These are phyloP conservation scores for Tyrannus savana DNA, from an alignment of 2,113 vertebrate genomes.

Conservation along the genomic window DNA sequence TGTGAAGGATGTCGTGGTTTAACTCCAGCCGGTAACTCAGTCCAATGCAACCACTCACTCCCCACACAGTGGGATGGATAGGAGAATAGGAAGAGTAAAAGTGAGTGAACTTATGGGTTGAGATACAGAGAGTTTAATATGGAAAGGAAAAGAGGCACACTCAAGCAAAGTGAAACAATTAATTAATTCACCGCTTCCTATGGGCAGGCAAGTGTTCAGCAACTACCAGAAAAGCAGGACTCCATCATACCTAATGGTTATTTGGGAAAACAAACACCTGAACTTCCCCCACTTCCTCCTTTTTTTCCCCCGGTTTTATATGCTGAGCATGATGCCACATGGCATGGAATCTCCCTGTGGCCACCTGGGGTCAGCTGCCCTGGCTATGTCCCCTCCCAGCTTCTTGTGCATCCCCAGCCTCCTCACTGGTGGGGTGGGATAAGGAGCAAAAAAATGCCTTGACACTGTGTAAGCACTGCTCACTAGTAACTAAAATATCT, in stretches of 20 bases:
- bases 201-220: not conserved
- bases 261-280: not conserved
- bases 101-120: not conserved
- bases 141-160: not conserved
- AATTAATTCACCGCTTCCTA: not conserved
- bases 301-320: not conserved
- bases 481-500: not conserved
- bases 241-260: not conserved
- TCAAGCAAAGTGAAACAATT: not conserved
- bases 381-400: not conserved
- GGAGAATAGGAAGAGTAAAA: not conserved
- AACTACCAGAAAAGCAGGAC: not conserved
- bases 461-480: not conserved
- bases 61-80: not conserved
- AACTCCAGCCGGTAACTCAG: not conserved
- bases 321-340: not conserved
- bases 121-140: not conserved
- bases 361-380: not conserved
- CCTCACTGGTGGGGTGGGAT: not conserved
- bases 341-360: not conserved
- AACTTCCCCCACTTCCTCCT: not conserved
- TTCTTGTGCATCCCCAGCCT: not conserved
- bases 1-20: not conserved
- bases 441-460: not conserved
- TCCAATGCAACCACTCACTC: not conserved